Conservation (phyloP, 2,888 invertebrate species). For the Aromia moschata region DNA sequence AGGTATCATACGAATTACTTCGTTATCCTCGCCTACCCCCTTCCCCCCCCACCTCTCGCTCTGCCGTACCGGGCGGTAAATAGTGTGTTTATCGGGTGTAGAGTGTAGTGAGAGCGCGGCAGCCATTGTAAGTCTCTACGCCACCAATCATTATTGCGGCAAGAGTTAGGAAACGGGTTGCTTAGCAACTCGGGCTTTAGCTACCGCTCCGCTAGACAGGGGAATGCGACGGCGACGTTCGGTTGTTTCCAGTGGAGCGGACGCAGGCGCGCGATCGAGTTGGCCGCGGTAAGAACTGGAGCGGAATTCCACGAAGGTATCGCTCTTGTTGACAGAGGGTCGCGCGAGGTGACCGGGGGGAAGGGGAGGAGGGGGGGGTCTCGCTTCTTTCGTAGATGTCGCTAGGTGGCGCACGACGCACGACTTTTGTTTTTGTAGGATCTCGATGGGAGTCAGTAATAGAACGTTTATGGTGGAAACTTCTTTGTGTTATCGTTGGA, state of each 20-base stretch:
- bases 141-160: conserved; percentile 64
- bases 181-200: conserved; percentile 56
- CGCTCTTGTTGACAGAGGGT: conserved; percentile 18
- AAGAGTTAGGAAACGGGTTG: conserved; percentile 62
- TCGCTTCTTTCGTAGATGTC: no score
- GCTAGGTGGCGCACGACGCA: no score
- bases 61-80: conserved; percentile 43
- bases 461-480: no score
- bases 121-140: conserved; percentile 62
- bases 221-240: conserved; percentile 18
- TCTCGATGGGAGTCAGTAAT: no score
- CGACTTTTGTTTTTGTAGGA: no score
- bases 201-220: conserved; percentile 26
- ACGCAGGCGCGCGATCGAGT: conserved; percentile 10
- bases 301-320: conserved; percentile 6
- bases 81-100: conserved; percentile 59
- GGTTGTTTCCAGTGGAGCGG: conserved; percentile 17
- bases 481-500: no score
- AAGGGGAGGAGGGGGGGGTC: neutral
- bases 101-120: conserved; percentile 54
- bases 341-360: neutral
- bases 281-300: conserved; percentile 1
- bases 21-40: conserved; percentile 18
- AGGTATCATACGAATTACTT: conserved; percentile 23
- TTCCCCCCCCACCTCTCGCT: conserved; percentile 5